Percentiles rank a stretch among this genome's conserved stretches.
These are phyloP conservation scores for Leistus spinibarbis DNA, from an alignment of 2,888 invertebrate species.

Conservation along the genomic window DNA sequence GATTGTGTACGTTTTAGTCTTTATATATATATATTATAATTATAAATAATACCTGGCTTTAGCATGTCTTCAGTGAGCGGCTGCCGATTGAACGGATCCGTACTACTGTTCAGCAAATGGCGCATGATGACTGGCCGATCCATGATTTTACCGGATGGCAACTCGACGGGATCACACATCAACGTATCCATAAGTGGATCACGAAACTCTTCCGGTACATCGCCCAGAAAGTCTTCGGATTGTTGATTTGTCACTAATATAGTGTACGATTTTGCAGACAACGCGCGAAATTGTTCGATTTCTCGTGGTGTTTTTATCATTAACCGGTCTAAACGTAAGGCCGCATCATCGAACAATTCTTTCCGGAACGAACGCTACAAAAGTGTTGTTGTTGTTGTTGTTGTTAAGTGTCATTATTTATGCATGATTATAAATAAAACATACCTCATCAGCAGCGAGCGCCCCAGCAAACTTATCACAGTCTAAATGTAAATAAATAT, in stretches of 20 bases:
- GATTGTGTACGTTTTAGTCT: background rate
- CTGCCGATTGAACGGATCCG: constrained; percentile 98
- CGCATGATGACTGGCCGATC: constrained; percentile 91
- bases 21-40: constrained; percentile 1
- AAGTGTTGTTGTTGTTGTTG: background rate
- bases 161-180: constrained; percentile 92
- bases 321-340: constrained; percentile 78
- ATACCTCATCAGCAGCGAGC: constrained; percentile 93
- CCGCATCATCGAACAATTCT: constrained; percentile 91
- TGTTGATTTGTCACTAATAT: constrained; percentile 83
- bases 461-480: constrained; percentile 90
- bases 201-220: constrained; percentile 95
- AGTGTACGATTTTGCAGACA: constrained; percentile 78
- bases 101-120: constrained; percentile 93
- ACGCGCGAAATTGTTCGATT: constrained; percentile 81
- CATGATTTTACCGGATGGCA: constrained; percentile 91
- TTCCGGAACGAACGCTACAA: constrained; percentile 89
- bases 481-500: constrained; percentile 96
- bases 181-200: constrained; percentile 97
- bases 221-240: constrained; percentile 90
- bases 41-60: constrained; percentile 70
- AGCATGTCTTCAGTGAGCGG: constrained; percentile 93
- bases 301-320: constrained; percentile 85
- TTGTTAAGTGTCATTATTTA: too few relatives aligned
- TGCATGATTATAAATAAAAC: constrained; percentile 37